Base-by-base conservation (phyloP, 2,797 vertebrate species). In the Pachyuromys duprasi region DNA sequence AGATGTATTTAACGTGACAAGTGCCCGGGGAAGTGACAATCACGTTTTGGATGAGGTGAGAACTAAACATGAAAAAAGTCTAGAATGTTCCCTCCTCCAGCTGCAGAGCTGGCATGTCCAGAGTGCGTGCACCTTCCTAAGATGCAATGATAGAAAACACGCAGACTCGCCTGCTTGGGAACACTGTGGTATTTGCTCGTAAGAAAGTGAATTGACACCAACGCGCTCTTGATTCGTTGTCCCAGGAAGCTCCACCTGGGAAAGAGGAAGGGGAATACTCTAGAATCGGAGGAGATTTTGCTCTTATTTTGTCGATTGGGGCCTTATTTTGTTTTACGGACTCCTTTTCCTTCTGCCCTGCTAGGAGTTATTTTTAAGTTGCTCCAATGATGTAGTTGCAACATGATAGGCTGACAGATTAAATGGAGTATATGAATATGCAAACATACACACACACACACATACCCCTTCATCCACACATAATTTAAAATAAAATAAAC, bases 271-370 rank as follows among this genome's bases (percentile, higher is more conserved):
- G 26, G 83, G 55, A 12, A n/a, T 22, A 36, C 62, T 49, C 11
- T 91, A 11, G 4, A 89, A 83, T 63, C 17, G 67, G 86, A 74
- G 83, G 36, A 84, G 82, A 81, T 78, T 95, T 87, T 90, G 14
- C 65, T 93, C 93, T 82, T 72, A 62, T 53, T 93, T 89, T 28
- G 49, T 75, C 81, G 91, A 55, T 88, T 92, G 86, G n/a, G 63
- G 65, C 69, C 96, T 93, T 45, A 5, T 83, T 91, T 95, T 87
- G 17, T 67, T 75, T 93, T 89, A 82, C 70, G 95, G 39, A 24
- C 42, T 88, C 69, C 57, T 89, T 96, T 86, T 80, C 57, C 70
- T 86, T 92, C 70, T 92, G 11, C 62, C 45, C 72, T 79, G 45
- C 39, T 60, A 72, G 70, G 42, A 76, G 42, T 22, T 74, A 76